phyloP scores from a whole-genome alignment of 2,888 invertebrate genomes.

The Ramazzottius varieornatus region DNA sequence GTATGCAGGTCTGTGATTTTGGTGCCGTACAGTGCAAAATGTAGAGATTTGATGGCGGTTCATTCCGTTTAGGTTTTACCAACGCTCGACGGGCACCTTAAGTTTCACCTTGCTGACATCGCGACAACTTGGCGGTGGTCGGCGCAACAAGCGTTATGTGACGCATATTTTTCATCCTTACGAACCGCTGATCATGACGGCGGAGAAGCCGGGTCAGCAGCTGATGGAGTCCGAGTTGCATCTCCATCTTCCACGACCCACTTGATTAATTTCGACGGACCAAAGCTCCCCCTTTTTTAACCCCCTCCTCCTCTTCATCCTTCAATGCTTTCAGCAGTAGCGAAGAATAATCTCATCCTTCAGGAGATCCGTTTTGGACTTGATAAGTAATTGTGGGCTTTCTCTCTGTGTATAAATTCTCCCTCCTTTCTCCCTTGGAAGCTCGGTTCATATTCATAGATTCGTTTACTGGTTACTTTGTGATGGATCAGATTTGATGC shows the following conservation, averaged over 20 bases:
- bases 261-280: neutral
- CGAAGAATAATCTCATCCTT: too few species aligned
- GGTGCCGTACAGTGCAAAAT: too few species aligned
- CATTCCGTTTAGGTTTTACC: constrained; percentile 42
- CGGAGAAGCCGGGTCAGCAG: neutral
- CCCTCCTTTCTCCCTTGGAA: too few species aligned
- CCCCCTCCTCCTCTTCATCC: too few species aligned
- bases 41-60: too few species aligned
- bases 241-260: neutral
- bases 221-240: neutral
- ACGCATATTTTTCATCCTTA: neutral
- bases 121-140: neutral
- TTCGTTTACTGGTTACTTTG: too few species aligned
- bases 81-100: constrained; percentile 45
- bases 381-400: neutral
- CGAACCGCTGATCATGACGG: neutral
- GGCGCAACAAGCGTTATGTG: neutral
- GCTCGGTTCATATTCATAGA: too few species aligned
- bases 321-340: too few species aligned
- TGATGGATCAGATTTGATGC: too few species aligned
- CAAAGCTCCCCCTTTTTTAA: too few species aligned
- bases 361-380: neutral
- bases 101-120: constrained; percentile 42
- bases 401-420: neutral
- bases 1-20: too few species aligned